phyloP scores from a whole-genome alignment of 2,797 vertebrate species.

The Phoeniculus purpureus region DNA sequence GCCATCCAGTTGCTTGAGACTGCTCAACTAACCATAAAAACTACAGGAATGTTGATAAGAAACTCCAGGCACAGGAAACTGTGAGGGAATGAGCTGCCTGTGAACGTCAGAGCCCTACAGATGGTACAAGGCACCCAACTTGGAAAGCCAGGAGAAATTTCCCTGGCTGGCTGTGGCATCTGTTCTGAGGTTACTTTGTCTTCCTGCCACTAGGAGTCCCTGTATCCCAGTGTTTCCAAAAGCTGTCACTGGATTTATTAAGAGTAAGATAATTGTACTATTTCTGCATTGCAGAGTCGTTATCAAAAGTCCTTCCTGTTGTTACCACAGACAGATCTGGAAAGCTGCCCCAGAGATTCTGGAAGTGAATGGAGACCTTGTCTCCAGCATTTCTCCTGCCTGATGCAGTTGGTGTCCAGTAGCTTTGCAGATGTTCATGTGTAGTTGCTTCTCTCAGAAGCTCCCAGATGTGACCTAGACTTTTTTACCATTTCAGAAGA shows the following conservation, averaged over 20 bases:
- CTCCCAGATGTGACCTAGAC: background rate
- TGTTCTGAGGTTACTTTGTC: background rate
- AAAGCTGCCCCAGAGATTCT: background rate
- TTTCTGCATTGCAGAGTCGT: background rate
- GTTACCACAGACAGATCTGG: background rate
- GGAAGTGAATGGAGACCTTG: background rate
- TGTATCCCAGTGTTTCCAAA: background rate
- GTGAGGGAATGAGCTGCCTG: background rate
- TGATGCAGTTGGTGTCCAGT: background rate
- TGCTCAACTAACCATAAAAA: background rate
- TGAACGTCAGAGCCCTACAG: background rate
- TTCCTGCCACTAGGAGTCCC: conserved; percentile 55
- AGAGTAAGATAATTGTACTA: background rate
- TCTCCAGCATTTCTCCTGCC: background rate
- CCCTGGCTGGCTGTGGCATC: background rate
- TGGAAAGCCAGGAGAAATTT: background rate
- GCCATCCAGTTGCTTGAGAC: background rate
- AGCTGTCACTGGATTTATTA: background rate
- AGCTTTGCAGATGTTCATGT: accelerated
- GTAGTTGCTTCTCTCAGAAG: background rate
- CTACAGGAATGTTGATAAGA: background rate
- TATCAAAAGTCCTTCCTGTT: background rate
- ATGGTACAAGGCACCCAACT: background rate
- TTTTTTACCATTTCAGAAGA: conserved; percentile 71
- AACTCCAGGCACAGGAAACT: background rate